Conservation (phyloP, 2,113 vertebrate species). For the Aldabrachelys gigantea region DNA sequence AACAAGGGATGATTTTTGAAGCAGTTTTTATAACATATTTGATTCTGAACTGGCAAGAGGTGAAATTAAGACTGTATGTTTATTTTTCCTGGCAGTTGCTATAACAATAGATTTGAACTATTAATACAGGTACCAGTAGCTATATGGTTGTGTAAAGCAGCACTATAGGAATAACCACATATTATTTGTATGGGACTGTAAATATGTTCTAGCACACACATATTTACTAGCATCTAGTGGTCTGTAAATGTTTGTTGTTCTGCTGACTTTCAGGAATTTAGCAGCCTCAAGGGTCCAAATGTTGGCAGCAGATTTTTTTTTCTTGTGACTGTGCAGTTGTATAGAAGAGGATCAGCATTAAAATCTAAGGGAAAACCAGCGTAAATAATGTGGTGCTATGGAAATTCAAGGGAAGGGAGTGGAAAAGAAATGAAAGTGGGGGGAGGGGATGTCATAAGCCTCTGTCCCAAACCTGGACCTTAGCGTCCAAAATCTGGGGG, state of each 20-base stretch:
- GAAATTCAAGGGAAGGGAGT: not conserved
- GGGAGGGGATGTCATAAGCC: not conserved
- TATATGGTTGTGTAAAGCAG: not conserved
- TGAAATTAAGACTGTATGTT: constrained; percentile 52
- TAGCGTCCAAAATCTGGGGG: too few relatives aligned
- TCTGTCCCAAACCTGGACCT: too few relatives aligned
- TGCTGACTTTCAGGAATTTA: constrained; percentile 1
- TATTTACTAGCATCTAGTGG: not conserved
- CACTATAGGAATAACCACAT: not conserved
- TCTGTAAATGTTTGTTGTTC: not conserved
- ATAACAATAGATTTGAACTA: not conserved
- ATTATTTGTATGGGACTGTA: not conserved
- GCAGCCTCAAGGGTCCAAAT: not conserved
- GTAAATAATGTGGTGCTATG: not conserved
- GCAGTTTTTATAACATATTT: constrained; percentile 16
- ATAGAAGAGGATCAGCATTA: not conserved
- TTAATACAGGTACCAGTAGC: constrained; percentile 17
- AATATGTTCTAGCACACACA: not conserved
- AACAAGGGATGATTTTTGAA: not conserved
- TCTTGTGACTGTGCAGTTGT: not conserved
- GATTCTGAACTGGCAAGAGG: constrained; percentile 49
- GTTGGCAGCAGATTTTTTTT: not conserved
- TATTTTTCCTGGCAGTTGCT: constrained; percentile 40
- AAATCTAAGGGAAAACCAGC: not conserved
- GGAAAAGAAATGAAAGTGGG: not conserved